phyloP scores from a whole-genome alignment of 2,797 vertebrate genomes.

The Amblyraja radiata region DNA sequence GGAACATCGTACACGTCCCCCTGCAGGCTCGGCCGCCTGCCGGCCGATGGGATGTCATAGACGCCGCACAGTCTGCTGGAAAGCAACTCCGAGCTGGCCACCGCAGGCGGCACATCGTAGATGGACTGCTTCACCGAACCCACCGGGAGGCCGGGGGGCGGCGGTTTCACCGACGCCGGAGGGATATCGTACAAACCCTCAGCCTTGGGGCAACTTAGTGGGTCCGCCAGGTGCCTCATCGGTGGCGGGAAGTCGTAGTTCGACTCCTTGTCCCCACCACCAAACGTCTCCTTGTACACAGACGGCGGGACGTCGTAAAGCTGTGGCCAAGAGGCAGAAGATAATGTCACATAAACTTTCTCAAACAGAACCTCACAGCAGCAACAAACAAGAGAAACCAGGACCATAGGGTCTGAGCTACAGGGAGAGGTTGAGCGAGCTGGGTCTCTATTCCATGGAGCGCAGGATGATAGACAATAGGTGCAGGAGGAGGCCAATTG shows the following conservation, averaged over 20 bases:
- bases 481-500: too few species aligned
- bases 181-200: slow-evolving; percentile 86
- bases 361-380: not conserved
- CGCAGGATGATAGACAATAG: too few species aligned
- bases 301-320: slow-evolving; percentile 24
- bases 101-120: slow-evolving; percentile 56
- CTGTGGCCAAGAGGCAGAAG: not conserved
- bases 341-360: not conserved
- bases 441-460: too few species aligned
- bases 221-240: slow-evolving; percentile 49
- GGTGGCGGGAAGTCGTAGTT: slow-evolving; percentile 77
- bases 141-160: not conserved
- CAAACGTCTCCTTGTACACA: slow-evolving; percentile 46
- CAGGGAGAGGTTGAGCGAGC: too few species aligned
- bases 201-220: slow-evolving; percentile 49
- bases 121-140: slow-evolving; percentile 37
- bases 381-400: too few species aligned
- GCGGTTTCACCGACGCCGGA: slow-evolving; percentile 63
- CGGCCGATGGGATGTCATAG: slow-evolving; percentile 67
- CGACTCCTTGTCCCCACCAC: slow-evolving; percentile 56
- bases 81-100: slow-evolving; percentile 44
- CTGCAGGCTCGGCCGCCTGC: slow-evolving; percentile 51
- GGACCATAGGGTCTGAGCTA: too few species aligned
- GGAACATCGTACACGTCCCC: slow-evolving; percentile 83
- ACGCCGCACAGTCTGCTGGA: slow-evolving; percentile 56